These are phyloP conservation scores for Phoxinus phoxinus DNA, from an alignment of 2,113 vertebrate species.

Conservation along the genomic window DNA sequence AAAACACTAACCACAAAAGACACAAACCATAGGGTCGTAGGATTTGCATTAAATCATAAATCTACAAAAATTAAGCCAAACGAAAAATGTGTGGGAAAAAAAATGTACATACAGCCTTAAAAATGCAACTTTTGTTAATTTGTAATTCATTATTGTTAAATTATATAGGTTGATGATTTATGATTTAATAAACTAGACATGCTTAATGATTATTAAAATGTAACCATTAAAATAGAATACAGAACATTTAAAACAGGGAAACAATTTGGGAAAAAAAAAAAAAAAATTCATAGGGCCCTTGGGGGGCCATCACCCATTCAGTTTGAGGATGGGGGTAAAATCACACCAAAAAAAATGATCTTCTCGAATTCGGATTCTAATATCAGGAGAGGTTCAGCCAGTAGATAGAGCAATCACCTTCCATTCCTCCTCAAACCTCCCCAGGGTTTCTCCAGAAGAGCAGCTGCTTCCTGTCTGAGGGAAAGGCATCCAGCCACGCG, in stretches of 20 bases:
- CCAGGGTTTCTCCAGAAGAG: not conserved
- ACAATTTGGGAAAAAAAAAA: not conserved
- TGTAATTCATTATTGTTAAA: too few relatives aligned
- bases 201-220: not conserved
- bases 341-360: not conserved
- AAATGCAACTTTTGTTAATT: too few relatives aligned
- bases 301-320: too few relatives aligned
- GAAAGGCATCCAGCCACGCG: conserved; percentile 21
- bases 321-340: not conserved
- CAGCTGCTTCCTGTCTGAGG: conserved; percentile 56
- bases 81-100: too few relatives aligned
- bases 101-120: too few relatives aligned
- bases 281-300: not conserved
- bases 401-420: not conserved
- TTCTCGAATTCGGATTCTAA: conserved; percentile 2
- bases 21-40: too few relatives aligned
- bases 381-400: not conserved
- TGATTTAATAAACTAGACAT: not conserved
- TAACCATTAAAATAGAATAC: not conserved
- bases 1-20: too few relatives aligned
- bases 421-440: not conserved
- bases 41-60: too few relatives aligned
- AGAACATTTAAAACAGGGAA: not conserved
- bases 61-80: too few relatives aligned
- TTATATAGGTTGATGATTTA: too few relatives aligned